phyloP scores from a whole-genome alignment of 2,113 vertebrate species.

The Phylloscopus whistleri region DNA sequence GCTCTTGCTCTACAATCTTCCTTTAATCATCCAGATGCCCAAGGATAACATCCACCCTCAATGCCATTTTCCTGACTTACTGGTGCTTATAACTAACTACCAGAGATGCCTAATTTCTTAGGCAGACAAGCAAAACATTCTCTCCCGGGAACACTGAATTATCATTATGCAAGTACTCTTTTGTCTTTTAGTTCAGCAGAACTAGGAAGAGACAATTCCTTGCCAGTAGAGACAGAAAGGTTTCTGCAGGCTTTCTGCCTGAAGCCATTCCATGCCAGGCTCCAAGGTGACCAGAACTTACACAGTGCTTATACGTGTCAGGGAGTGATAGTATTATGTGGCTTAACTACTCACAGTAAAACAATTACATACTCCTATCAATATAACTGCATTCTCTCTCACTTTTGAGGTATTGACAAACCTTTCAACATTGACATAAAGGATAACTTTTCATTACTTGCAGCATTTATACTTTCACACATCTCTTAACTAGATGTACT shows the following conservation, averaged over 20 bases:
- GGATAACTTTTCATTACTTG: background rate
- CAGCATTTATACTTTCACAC: background rate
- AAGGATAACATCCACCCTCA: background rate
- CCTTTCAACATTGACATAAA: background rate
- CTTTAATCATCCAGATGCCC: background rate
- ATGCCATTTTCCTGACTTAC: background rate
- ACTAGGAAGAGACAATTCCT: background rate
- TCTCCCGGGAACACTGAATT: background rate
- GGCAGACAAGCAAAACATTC: background rate
- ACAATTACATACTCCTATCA: background rate
- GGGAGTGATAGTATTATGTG: rapidly evolving
- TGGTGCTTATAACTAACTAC: background rate
- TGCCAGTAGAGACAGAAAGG: background rate
- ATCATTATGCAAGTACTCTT: background rate
- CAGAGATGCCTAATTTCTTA: background rate
- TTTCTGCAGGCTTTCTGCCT: background rate
- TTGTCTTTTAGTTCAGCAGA: background rate
- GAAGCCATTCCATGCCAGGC: background rate
- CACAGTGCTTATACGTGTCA: rapidly evolving
- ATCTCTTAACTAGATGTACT: background rate
- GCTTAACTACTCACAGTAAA: background rate
- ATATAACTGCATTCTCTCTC: background rate
- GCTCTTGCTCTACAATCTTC: background rate
- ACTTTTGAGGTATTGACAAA: background rate
- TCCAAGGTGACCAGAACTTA: background rate